Evolutionary conservation across 1,140 invertebrate species (phyloP).

Genomic region (Pogonomyrmex barbatus): DNA sequence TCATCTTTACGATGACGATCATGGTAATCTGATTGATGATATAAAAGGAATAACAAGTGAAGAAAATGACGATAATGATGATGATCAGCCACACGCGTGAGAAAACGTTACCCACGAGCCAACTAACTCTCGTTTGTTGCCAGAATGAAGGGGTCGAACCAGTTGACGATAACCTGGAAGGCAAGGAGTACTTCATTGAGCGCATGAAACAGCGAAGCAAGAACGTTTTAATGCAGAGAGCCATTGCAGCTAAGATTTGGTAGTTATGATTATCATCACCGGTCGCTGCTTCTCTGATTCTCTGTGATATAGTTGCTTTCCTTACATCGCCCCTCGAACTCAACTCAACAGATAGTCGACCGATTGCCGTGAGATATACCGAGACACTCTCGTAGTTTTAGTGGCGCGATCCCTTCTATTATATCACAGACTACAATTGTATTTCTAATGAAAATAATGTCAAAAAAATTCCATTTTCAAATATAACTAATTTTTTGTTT

Average conservation of each 20-base stretch:
- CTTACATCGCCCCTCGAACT: constrained; percentile 32
- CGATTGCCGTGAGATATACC: constrained; percentile 51
- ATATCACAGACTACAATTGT: neutral
- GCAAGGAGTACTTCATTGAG: constrained; percentile 82
- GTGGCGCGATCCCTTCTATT: constrained; percentile 39
- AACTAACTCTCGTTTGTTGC: constrained; percentile 83
- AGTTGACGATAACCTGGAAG: constrained; percentile 77
- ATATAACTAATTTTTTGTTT: constrained; percentile 1
- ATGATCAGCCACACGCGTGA: constrained; percentile 73
- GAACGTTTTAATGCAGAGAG: constrained; percentile 82
- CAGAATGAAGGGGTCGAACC: constrained; percentile 78
- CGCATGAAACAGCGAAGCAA: constrained; percentile 84
- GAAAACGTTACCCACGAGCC: constrained; percentile 66
- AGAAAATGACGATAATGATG: constrained; percentile 68
- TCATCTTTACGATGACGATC: constrained; percentile 66
- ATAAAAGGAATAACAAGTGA: constrained; percentile 57
- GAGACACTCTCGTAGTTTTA: constrained; percentile 46
- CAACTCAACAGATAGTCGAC: constrained; percentile 28
- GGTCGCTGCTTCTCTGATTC: constrained; percentile 71
- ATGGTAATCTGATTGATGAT: constrained; percentile 71
- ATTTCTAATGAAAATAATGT: neutral
- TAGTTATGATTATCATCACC: constrained; percentile 68
- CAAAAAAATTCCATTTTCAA: neutral
- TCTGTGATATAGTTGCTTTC: constrained; percentile 73
- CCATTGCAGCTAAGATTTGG: constrained; percentile 83